These are phyloP conservation scores for Xylophagus ater DNA, from an alignment of 2,888 invertebrate species.

Conservation along the genomic window DNA sequence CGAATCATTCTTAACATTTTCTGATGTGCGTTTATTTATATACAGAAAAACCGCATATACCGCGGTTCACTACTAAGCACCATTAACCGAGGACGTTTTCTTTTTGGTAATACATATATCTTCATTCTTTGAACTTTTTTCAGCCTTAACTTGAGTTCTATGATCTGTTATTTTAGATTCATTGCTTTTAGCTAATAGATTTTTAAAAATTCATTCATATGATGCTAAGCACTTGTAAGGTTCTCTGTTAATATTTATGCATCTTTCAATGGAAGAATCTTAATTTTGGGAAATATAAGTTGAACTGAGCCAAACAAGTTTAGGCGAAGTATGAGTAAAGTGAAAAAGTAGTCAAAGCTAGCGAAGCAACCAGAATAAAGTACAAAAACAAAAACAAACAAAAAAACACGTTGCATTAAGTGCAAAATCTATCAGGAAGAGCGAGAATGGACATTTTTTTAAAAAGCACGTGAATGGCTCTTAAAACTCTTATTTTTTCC, in stretches of 20 bases:
- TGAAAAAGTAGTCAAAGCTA: too few relatives aligned
- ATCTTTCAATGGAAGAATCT: slow-evolving; percentile 2
- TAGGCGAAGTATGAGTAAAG: too few relatives aligned
- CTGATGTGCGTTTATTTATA: too few relatives aligned
- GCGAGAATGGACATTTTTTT: too few relatives aligned
- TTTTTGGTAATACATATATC: slow-evolving; percentile 5
- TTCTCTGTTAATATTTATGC: background rate
- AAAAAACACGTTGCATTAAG: too few relatives aligned
- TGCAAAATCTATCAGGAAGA: too few relatives aligned
- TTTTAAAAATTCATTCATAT: background rate
- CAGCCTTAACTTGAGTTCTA: slow-evolving; percentile 1
- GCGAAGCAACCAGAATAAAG: too few relatives aligned
- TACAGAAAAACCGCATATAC: too few relatives aligned
- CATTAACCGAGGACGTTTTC: slow-evolving; percentile 2
- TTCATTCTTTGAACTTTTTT: slow-evolving; percentile 3
- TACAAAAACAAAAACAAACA: too few relatives aligned
- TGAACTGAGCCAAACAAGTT: slow-evolving; percentile 2
- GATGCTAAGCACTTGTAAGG: background rate
- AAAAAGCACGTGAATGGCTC: too few relatives aligned
- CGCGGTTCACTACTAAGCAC: slow-evolving; percentile 2
- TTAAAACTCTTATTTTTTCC: too few relatives aligned
- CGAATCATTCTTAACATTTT: too few relatives aligned
- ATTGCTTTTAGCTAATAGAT: background rate
- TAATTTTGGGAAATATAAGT: background rate
- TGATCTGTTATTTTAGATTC: background rate